phyloP scores from a whole-genome alignment of 1,140 invertebrate genomes.

The Papilio xuthus region DNA sequence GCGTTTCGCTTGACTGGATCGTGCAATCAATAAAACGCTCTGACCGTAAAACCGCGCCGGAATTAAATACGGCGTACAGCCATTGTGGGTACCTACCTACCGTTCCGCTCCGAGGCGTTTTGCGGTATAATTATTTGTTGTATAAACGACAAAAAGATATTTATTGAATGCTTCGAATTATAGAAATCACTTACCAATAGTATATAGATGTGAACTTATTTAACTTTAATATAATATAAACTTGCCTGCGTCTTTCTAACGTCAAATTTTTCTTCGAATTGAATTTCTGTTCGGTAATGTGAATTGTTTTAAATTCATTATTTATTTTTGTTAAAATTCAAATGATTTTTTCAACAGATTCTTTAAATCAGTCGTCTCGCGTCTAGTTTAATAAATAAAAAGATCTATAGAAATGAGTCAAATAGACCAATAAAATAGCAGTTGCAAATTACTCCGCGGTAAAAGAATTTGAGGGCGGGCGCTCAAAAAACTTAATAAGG shows the following conservation, averaged over 20 bases:
- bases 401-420: background rate
- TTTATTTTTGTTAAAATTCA: background rate
- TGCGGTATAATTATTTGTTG: slow-evolving; percentile 49
- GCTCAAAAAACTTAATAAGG: slow-evolving; percentile 70
- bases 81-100: slow-evolving; percentile 51
- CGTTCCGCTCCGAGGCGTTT: slow-evolving; percentile 49
- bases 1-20: slow-evolving; percentile 67
- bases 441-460: slow-evolving; percentile 22
- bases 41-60: slow-evolving; percentile 68
- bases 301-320: background rate
- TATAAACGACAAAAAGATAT: slow-evolving; percentile 34
- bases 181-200: slow-evolving; percentile 21
- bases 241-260: background rate
- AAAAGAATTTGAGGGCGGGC: slow-evolving; percentile 40
- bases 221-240: no score
- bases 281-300: no score
- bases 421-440: slow-evolving; percentile 22
- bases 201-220: background rate
- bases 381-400: background rate
- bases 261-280: background rate
- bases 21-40: slow-evolving; percentile 75
- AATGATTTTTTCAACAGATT: background rate
- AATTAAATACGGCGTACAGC: slow-evolving; percentile 68
- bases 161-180: slow-evolving; percentile 31
- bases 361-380: background rate